Base-by-base conservation (phyloP, 1,140 invertebrate species). In the Pseudomyrmex sp. region DNA sequence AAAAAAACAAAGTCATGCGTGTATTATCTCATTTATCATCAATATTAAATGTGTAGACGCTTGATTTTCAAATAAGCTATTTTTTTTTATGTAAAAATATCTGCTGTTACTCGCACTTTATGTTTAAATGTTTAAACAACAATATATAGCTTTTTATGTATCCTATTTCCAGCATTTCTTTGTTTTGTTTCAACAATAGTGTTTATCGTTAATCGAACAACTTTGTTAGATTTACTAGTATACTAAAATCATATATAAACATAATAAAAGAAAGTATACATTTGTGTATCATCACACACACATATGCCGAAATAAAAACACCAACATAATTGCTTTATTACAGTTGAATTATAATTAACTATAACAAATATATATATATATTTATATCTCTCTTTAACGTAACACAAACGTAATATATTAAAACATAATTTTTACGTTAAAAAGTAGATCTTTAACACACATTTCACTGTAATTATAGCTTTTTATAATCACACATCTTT, bases 71-170 rank as follows among this genome's bases (percentile, higher is more conserved):
- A 82, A 48, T 13, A 48, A 50, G 26, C 63, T 63, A 44, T 56
- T 52, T 75, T 20, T 13, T 44, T 35, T 0, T 35, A 10, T 62
- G 0, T 80, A 26, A 74, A 72, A 80, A 48, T 68, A 73, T 48
- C 13, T 26, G 15, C 18, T 52, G 13, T 52, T 0, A 13, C 12
- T 2, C 13, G n/a, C n/a, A 61, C 44, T 66, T 86, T 83, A 52
- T 68, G 63, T 26, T 26, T 79, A 56, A 77, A 73, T 50, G 9
- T 77, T 77, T 44, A 66, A 35, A 35, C 35, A 35, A 35, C 13
- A 10, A 79, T 75, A 8, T 75, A 63, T 48, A 75, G 26, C 66
- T 87, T 87, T 74, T 15, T 86, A 68, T 72, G 63, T 50, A n/a
- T 62, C 69, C 35, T 58, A 50, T 50, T 20, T 66, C 10, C 50